phyloP scores from a whole-genome alignment of 2,888 invertebrate species.

The Scaptomyza cyrtandrae region DNA sequence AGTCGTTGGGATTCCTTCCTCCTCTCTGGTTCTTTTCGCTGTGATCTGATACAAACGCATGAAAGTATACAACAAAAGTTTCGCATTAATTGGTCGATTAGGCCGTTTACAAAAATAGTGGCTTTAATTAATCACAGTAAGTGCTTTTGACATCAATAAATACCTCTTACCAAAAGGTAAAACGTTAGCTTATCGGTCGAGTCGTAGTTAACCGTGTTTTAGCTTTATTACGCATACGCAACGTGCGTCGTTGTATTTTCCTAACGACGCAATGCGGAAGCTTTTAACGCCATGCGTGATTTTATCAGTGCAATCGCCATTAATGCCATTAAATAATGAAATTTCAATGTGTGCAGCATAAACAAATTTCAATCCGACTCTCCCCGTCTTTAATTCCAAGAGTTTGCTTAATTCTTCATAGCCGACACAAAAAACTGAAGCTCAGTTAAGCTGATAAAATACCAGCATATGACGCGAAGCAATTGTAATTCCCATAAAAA shows the following conservation, averaged over 20 bases:
- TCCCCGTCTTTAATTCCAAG: constrained; percentile 14
- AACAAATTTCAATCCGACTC: constrained; percentile 15
- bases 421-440: constrained; percentile 3
- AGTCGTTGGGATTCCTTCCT: constrained; percentile 21
- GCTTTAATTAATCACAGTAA: constrained; percentile 49
- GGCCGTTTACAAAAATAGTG: constrained; percentile 3
- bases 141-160: constrained; percentile 54
- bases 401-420: constrained; percentile 15
- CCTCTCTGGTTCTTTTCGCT: neutral
- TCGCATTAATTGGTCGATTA: neutral
- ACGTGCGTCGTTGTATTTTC: constrained; percentile 48
- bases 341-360: constrained; percentile 14
- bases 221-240: constrained; percentile 67
- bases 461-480: constrained; percentile 7
- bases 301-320: constrained; percentile 25
- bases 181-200: constrained; percentile 44
- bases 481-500: neutral
- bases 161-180: constrained; percentile 2
- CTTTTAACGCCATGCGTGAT: constrained; percentile 44
- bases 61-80: constrained; percentile 2
- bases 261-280: constrained; percentile 42
- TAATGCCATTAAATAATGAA: constrained; percentile 44
- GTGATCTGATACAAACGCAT: neutral
- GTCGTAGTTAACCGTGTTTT: constrained; percentile 26
- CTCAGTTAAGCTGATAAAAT: constrained; percentile 13